Evolutionary conservation across 2,888 invertebrate species (phyloP).

Genomic region (Periphyllus acericola): DNA sequence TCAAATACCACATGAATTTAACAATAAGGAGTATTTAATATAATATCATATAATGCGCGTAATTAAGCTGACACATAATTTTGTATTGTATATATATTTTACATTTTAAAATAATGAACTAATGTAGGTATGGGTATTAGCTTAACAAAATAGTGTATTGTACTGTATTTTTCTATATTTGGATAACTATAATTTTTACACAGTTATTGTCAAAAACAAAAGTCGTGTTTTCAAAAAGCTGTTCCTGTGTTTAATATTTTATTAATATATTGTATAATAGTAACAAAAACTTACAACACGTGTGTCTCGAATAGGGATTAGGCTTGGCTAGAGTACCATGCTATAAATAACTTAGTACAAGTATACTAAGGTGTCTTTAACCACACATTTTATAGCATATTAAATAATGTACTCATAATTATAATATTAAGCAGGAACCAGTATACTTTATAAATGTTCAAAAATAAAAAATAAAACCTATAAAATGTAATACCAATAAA

Average conservation of each 20-base stretch:
- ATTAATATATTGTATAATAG: neutral
- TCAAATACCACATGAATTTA: neutral
- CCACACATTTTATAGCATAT: neutral
- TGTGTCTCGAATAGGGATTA: neutral
- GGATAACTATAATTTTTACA: neutral
- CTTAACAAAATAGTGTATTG: neutral
- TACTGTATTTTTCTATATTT: neutral
- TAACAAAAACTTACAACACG: constrained; percentile 25
- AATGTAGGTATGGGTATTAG: neutral
- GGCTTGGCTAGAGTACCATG: constrained; percentile 9
- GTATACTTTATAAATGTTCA: neutral
- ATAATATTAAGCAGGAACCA: neutral
- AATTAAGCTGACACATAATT: neutral
- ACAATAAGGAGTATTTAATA: neutral
- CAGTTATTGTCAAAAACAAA: neutral
- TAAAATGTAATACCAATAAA: neutral
- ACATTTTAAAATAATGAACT: neutral
- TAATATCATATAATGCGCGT: neutral
- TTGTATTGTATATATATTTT: neutral
- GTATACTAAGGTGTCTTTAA: neutral
- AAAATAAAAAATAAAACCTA: neutral
- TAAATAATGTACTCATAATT: neutral
- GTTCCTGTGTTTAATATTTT: neutral
- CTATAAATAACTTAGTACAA: constrained; percentile 18
- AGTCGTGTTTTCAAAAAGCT: neutral